A percentile compares a stretch with the other conserved stretches of the same genome.
Conservation (phyloP, 2,888 invertebrate species). For the Nomada flava region DNA sequence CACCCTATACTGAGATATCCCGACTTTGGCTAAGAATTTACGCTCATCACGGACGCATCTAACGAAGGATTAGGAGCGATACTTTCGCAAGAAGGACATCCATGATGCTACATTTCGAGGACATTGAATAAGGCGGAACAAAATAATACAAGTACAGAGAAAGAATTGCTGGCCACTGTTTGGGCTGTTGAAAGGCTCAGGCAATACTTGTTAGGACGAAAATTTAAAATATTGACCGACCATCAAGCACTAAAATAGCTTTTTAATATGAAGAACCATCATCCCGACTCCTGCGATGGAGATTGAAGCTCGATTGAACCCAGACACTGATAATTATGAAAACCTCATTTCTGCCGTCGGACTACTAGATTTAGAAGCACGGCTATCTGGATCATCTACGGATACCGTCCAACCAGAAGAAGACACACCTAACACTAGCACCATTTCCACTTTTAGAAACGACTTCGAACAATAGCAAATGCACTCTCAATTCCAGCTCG, state of each 20-base stretch:
- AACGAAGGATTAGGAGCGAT: not conserved
- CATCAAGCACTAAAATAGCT: not conserved
- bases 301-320: not conserved
- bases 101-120: not conserved
- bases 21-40: not conserved
- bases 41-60: not conserved
- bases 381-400: too few relatives aligned
- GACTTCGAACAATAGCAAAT: too few relatives aligned
- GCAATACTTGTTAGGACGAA: not conserved
- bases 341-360: too few relatives aligned
- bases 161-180: too few relatives aligned
- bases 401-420: too few relatives aligned
- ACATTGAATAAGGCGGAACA: not conserved
- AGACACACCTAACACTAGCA: too few relatives aligned
- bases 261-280: conserved; percentile 1
- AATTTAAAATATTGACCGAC: not conserved
- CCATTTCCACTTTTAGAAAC: too few relatives aligned
- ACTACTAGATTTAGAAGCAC: too few relatives aligned
- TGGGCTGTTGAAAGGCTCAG: not conserved
- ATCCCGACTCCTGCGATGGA: not conserved
- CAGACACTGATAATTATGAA: too few relatives aligned
- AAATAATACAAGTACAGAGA: not conserved
- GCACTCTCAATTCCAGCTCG: too few relatives aligned
- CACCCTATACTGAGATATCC: not conserved
- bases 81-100: not conserved